These are phyloP conservation scores for Timema podura DNA, from an alignment of 2,888 invertebrate genomes.

Conservation along the genomic window DNA sequence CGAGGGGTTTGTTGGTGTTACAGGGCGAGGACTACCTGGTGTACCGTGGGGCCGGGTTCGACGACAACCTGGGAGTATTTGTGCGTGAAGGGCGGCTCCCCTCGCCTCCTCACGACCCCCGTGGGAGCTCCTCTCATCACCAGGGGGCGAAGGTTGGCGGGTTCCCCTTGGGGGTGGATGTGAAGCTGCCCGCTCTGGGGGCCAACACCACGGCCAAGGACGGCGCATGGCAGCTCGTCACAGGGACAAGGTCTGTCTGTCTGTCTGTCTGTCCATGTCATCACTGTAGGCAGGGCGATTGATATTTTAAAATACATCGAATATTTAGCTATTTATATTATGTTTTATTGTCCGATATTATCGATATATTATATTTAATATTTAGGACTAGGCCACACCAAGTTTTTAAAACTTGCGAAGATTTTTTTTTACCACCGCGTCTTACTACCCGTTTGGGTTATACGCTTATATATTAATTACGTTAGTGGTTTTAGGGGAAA, in stretches of 20 bases:
- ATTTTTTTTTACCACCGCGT: not conserved
- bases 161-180: conserved; percentile 33
- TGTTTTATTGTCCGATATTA: too few species aligned
- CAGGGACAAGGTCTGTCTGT: conserved; percentile 60
- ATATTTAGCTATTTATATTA: not conserved
- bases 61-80: conserved; percentile 28
- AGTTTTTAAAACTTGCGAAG: too few species aligned
- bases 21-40: conserved; percentile 51
- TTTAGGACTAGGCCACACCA: too few species aligned
- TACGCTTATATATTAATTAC: too few species aligned
- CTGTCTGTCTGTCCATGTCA: not conserved
- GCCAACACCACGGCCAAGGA: conserved; percentile 57
- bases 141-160: conserved; percentile 28
- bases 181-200: conserved; percentile 21
- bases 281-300: not conserved
- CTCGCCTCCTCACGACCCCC: not conserved
- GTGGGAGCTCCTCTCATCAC: conserved; percentile 31
- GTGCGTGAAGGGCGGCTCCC: conserved; percentile 40
- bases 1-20: conserved; percentile 27
- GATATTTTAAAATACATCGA: not conserved
- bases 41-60: conserved; percentile 35
- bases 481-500: too few species aligned
- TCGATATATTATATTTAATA: too few species aligned
- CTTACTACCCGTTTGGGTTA: too few species aligned
- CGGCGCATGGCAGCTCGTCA: conserved; percentile 75